Percentiles rank a stretch among this genome's conserved stretches.
Conservation (phyloP, 2,888 invertebrate species). For the Atethmia centrago region DNA sequence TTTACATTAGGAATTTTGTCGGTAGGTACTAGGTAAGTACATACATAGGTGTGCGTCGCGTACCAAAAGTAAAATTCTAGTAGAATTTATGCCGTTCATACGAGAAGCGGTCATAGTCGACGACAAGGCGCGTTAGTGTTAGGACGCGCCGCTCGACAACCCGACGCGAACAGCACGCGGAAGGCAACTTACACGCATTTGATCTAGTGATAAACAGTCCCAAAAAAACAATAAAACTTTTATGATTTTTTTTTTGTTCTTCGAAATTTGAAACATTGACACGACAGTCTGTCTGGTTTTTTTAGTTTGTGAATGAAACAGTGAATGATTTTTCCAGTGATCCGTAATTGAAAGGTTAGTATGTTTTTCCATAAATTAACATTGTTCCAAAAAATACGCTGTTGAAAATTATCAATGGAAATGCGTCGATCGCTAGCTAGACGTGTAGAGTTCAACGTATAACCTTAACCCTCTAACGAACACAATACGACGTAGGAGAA, state of each 20-base stretch:
- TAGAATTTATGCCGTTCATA: conserved; percentile 73
- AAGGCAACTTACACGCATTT: conserved; percentile 68
- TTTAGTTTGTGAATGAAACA: conserved; percentile 76
- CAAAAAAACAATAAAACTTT: conserved; percentile 55
- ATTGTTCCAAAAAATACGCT: conserved; percentile 44
- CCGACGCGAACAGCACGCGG: conserved; percentile 77
- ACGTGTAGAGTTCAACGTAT: conserved; percentile 59
- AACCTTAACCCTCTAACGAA: conserved; percentile 65
- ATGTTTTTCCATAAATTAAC: conserved; percentile 71
- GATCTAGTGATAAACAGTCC: conserved; percentile 65
- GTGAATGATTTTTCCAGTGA: conserved; percentile 81
- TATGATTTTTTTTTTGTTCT: conserved; percentile 38
- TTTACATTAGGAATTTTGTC: conserved; percentile 63
- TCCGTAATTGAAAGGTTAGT: conserved; percentile 79
- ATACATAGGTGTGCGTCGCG: conserved; percentile 64
- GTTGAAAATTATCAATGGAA: conserved; percentile 64
- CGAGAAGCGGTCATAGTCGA: conserved; percentile 80
- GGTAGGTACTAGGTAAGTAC: conserved; percentile 54
- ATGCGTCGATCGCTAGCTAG: conserved; percentile 52
- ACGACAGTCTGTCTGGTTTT: conserved; percentile 49
- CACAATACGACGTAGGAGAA: conserved; percentile 48
- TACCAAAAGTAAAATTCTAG: conserved; percentile 76
- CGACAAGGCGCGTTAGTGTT: conserved; percentile 77
- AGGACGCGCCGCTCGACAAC: conserved; percentile 78
- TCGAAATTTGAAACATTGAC: conserved; percentile 29